Conservation (phyloP, 1,140 invertebrate genomes). For the Ectropis grisescens region DNA sequence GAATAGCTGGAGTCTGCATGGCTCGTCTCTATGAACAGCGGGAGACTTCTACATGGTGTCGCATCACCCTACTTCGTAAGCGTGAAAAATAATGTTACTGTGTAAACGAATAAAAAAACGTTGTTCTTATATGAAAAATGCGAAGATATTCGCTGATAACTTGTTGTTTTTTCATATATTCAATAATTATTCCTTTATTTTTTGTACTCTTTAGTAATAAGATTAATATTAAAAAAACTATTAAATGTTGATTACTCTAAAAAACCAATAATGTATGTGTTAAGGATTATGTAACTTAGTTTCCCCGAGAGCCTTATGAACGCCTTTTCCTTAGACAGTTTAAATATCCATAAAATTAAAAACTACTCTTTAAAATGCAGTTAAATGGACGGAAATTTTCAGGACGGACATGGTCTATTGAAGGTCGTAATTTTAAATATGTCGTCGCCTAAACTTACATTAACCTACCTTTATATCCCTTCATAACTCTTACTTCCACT, state of each 20-base stretch:
- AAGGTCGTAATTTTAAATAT: too few relatives aligned
- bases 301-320: constrained; percentile 63
- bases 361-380: too few relatives aligned
- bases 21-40: constrained; percentile 1
- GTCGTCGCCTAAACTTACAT: constrained; percentile 17
- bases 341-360: constrained; percentile 23
- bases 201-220: constrained; percentile 70
- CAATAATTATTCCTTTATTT: constrained; percentile 70
- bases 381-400: too few relatives aligned
- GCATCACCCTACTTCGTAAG: constrained; percentile 48
- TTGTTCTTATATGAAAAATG: constrained; percentile 65
- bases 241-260: constrained; percentile 68
- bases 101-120: constrained; percentile 60
- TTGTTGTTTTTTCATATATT: constrained; percentile 70
- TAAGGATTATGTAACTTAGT: constrained; percentile 59
- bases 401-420: too few relatives aligned
- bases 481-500: constrained; percentile 28
- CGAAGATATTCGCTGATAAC: constrained; percentile 60
- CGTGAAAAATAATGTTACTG: constrained; percentile 60
- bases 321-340: constrained; percentile 63
- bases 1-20: constrained; percentile 11
- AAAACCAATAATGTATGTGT: constrained; percentile 59
- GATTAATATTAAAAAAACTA: constrained; percentile 67
- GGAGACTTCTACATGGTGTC: too few relatives aligned
- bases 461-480: constrained; percentile 16